Evolutionary conservation across 2,113 vertebrate genomes (phyloP).

Genomic region (Xenopus borealis): DNA sequence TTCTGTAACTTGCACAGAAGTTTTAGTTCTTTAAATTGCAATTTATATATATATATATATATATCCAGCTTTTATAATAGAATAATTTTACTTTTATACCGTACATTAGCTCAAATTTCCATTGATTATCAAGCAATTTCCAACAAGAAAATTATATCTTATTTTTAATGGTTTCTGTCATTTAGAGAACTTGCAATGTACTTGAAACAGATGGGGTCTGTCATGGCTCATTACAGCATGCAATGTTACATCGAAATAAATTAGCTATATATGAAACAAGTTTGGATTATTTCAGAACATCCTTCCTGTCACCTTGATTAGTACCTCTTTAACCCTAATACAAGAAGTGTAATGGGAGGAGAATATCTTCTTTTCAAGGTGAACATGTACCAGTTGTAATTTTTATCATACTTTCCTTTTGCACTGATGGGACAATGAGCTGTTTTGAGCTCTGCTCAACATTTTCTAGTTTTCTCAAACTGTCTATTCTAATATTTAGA

Average conservation of each 20-base stretch:
- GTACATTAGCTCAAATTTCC: too few species aligned
- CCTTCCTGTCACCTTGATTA: slow-evolving; percentile 38
- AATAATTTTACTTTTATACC: too few species aligned
- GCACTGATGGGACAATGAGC: too few species aligned
- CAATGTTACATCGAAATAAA: slow-evolving; percentile 20
- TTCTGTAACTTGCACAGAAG: too few species aligned
- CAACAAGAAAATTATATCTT: not conserved
- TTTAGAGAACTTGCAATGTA: slow-evolving; percentile 24
- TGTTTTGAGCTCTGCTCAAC: too few species aligned
- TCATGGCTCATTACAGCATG: slow-evolving; percentile 40
- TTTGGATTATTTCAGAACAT: slow-evolving; percentile 36
- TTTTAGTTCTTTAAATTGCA: too few species aligned
- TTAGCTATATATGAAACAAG: slow-evolving; percentile 36
- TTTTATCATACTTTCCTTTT: too few species aligned
- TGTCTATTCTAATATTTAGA: too few species aligned
- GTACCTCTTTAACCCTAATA: slow-evolving; percentile 31
- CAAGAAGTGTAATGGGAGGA: not conserved
- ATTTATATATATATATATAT: too few species aligned
- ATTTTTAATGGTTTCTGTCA: slow-evolving; percentile 42
- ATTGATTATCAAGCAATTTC: slow-evolving; percentile 2
- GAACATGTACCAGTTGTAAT: too few species aligned
- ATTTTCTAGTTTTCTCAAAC: too few species aligned
- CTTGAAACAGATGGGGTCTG: slow-evolving; percentile 42
- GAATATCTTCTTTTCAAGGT: not conserved
- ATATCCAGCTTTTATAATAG: too few species aligned